A percentile compares a stretch with the other conserved stretches of the same genome.
These are phyloP conservation scores for Leucoraja ocellata DNA, from an alignment of 2,797 vertebrate genomes.

Conservation along the genomic window DNA sequence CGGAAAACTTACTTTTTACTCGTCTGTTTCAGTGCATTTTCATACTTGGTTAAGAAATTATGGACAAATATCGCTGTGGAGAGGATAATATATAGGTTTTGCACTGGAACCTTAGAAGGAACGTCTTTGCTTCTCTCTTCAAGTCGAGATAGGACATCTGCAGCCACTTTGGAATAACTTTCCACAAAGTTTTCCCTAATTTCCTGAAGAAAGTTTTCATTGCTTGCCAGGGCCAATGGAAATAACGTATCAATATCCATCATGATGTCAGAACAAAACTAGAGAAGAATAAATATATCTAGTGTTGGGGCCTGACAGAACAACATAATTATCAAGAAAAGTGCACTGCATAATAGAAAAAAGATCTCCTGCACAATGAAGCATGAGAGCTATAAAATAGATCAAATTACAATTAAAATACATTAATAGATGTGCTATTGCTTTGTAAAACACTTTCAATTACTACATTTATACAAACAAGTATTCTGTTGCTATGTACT, in stretches of 20 bases:
- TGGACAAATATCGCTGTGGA: constrained; percentile 67
- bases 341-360: constrained; percentile 37
- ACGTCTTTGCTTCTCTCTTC: constrained; percentile 70
- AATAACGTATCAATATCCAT: constrained; percentile 78
- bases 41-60: constrained; percentile 68
- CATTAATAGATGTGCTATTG: constrained; percentile 42
- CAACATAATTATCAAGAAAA: constrained; percentile 49
- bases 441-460: not conserved
- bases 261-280: constrained; percentile 83
- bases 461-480: not conserved
- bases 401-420: constrained; percentile 46
- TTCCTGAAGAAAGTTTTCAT: constrained; percentile 70
- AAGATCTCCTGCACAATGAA: constrained; percentile 43
- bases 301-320: constrained; percentile 52
- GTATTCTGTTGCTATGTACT: not conserved
- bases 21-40: constrained; percentile 65
- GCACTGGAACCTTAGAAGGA: constrained; percentile 66
- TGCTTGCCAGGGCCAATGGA: constrained; percentile 77
- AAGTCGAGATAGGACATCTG: constrained; percentile 68
- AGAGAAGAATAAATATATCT: constrained; percentile 50
- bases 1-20: constrained; percentile 64
- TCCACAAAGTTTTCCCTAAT: constrained; percentile 79
- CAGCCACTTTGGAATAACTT: constrained; percentile 68
- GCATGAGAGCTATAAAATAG: constrained; percentile 44
- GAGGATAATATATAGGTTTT: constrained; percentile 65